phyloP scores from a whole-genome alignment of 2,113 vertebrate genomes.

The Cyprinodon variegatus region DNA sequence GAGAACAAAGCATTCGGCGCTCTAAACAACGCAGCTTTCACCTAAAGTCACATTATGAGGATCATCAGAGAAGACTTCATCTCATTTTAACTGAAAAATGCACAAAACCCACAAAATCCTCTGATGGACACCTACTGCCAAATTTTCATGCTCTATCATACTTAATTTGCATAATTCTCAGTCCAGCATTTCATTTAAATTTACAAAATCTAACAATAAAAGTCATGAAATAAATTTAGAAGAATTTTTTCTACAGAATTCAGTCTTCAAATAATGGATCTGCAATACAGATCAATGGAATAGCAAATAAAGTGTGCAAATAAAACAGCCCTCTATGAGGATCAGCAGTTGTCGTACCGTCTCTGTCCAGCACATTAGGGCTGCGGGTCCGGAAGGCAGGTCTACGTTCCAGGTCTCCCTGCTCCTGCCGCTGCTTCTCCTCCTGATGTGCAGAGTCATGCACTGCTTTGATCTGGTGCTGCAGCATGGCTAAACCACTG shows the following conservation, averaged over 20 bases:
- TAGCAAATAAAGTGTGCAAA: too few species aligned
- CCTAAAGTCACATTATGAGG: constrained; percentile 17
- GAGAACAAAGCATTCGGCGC: constrained; percentile 9
- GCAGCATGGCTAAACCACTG: constrained; percentile 90
- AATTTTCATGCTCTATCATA: not conserved
- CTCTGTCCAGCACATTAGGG: constrained; percentile 87
- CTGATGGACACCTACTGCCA: not conserved
- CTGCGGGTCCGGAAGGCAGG: constrained; percentile 83
- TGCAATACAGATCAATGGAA: too few species aligned
- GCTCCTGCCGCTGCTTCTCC: constrained; percentile 92
- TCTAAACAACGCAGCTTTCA: constrained; percentile 8
- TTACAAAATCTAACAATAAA: not conserved
- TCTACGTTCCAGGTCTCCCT: constrained; percentile 86
- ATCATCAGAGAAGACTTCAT: constrained; percentile 1
- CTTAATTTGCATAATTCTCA: not conserved
- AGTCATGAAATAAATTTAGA: not conserved
- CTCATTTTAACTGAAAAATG: not conserved
- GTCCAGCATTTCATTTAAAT: too few species aligned
- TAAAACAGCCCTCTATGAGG: not conserved
- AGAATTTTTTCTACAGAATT: too few species aligned
- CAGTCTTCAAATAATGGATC: too few species aligned
- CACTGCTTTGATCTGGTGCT: constrained; percentile 94
- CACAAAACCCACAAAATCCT: not conserved
- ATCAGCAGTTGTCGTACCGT: constrained; percentile 79
- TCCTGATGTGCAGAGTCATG: constrained; percentile 92